These are phyloP conservation scores for Microhierax caerulescens DNA, from an alignment of 2,797 vertebrate genomes.

Conservation along the genomic window DNA sequence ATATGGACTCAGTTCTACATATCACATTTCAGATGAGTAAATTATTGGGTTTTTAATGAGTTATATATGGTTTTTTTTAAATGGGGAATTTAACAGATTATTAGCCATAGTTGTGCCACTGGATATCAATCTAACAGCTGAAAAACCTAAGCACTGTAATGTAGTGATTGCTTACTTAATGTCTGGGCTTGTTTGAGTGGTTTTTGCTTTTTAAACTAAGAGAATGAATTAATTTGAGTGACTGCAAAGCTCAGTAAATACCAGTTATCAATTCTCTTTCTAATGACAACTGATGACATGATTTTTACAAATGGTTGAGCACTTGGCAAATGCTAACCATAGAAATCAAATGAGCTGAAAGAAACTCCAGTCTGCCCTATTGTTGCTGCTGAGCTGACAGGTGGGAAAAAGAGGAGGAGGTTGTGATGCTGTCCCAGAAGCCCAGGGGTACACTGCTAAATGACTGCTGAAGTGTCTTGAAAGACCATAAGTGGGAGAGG, in stretches of 20 bases:
- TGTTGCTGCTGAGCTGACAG: slow-evolving; percentile 37
- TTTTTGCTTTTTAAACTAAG: background rate
- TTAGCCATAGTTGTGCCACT: background rate
- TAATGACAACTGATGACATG: slow-evolving; percentile 64
- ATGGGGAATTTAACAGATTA: background rate
- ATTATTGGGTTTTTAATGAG: background rate
- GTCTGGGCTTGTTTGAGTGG: background rate
- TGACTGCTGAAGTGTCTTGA: slow-evolving; percentile 10
- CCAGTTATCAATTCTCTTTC: slow-evolving; percentile 50
- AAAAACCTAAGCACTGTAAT: background rate
- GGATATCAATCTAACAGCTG: background rate
- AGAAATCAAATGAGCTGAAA: slow-evolving; percentile 56
- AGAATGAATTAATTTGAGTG: slow-evolving; percentile 20
- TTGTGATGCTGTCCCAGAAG: slow-evolving; percentile 40
- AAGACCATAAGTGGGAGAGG: background rate
- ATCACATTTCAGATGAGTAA: background rate
- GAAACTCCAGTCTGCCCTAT: slow-evolving; percentile 37
- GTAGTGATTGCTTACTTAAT: background rate
- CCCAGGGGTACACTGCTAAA: background rate
- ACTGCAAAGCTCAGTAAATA: slow-evolving; percentile 24
- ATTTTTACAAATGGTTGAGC: slow-evolving; percentile 62
- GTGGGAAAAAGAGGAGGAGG: slow-evolving; percentile 50
- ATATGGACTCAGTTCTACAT: background rate
- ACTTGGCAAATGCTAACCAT: slow-evolving; percentile 51
- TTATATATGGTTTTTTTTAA: background rate